Conservation (phyloP, 2,888 invertebrate species). For the Erebia epiphron region DNA sequence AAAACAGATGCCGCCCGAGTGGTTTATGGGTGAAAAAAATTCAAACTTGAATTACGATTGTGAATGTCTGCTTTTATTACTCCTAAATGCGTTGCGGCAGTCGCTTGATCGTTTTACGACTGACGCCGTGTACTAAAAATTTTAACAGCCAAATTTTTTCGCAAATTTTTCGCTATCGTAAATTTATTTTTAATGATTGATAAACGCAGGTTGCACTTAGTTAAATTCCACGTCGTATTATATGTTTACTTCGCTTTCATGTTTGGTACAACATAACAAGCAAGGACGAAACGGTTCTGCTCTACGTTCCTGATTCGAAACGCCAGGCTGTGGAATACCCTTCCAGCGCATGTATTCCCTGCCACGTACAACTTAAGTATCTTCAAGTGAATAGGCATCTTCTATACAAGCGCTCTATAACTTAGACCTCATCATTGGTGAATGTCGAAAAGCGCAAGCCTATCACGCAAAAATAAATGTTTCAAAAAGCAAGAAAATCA, state of each 20-base stretch:
- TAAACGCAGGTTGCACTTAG: conserved; percentile 13
- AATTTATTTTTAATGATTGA: conserved; percentile 14
- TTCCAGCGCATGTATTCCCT: no score
- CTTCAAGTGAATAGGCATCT: no score
- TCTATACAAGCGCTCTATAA: no score
- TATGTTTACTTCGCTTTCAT: not conserved
- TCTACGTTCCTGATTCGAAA: no score
- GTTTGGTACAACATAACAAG: no score
- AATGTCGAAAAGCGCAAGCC: no score
- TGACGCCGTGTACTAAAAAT: conserved; percentile 52
- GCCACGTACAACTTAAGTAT: no score
- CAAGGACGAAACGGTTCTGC: no score
- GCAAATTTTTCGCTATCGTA: conserved; percentile 36
- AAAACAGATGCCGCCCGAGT: conserved; percentile 48
- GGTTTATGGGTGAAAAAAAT: conserved; percentile 52
- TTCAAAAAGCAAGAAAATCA: no score
- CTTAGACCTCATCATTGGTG: no score
- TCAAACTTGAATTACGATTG: conserved; percentile 67
- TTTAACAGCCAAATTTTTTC: conserved; percentile 44
- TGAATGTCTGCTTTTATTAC: conserved; percentile 66
- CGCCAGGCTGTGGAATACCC: no score
- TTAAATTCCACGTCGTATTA: not conserved
- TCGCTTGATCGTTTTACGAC: conserved; percentile 70
- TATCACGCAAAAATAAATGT: no score
- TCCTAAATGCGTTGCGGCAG: conserved; percentile 66